Conservation (phyloP, 1,140 invertebrate species). For the Bombus superbus region DNA sequence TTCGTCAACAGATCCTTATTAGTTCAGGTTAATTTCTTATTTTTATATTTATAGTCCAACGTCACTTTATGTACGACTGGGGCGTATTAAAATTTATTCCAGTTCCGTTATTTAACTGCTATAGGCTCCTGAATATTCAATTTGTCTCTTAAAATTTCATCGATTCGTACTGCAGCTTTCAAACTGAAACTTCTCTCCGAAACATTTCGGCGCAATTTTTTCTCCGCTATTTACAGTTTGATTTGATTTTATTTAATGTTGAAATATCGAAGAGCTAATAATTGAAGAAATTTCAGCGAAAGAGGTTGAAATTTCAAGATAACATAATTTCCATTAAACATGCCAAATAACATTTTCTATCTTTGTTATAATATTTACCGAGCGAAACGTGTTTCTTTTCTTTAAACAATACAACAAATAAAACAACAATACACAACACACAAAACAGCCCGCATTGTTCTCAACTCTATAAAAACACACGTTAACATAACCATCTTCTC, state of each 20-base stretch:
- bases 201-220: neutral
- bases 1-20: neutral
- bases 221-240: neutral
- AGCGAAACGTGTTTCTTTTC: too few species aligned
- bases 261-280: neutral
- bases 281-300: neutral
- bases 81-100: neutral
- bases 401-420: too few species aligned
- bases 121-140: neutral
- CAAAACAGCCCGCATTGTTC: too few species aligned
- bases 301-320: neutral
- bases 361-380: too few species aligned
- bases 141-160: neutral
- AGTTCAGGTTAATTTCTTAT: neutral
- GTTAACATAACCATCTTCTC: neutral
- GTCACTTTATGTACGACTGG: neutral
- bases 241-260: neutral
- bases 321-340: neutral
- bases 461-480: neutral
- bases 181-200: neutral
- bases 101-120: neutral
- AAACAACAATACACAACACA: too few species aligned
- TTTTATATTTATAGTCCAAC: neutral
- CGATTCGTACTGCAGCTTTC: neutral
- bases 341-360: neutral